Evolutionary conservation across 1,140 invertebrate species (phyloP).

Genomic region (Drosophila mauritiana): DNA sequence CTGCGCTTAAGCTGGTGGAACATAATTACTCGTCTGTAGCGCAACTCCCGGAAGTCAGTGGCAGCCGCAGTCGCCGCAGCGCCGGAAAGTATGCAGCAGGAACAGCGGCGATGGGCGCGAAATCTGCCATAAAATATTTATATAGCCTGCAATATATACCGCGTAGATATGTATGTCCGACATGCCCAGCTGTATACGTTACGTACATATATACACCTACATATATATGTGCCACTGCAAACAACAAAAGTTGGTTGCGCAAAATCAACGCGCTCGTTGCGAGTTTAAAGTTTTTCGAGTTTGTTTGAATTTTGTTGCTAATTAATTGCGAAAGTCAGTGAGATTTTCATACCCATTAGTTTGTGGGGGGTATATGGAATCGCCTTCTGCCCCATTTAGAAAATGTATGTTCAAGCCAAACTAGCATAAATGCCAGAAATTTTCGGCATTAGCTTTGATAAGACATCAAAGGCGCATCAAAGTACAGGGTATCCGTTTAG

Average conservation of each 20-base stretch:
- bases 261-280: conserved; percentile 66
- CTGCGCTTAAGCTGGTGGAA: conserved; percentile 76
- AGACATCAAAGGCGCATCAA: background rate
- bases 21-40: conserved; percentile 79
- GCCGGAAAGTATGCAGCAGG: conserved; percentile 70
- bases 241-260: conserved; percentile 56
- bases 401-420: background rate
- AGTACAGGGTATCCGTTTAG: conserved; percentile 2
- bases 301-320: conserved; percentile 82
- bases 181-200: background rate
- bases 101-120: conserved; percentile 50
- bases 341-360: conserved; percentile 24
- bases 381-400: background rate
- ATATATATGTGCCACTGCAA: conserved; percentile 53
- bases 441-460: background rate
- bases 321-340: conserved; percentile 76
- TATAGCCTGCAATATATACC: conserved; percentile 37
- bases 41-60: conserved; percentile 76
- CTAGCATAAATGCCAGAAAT: background rate
- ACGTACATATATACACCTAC: conserved; percentile 5
- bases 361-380: conserved; percentile 13
- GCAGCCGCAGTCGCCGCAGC: conserved; percentile 61
- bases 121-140: conserved; percentile 79
- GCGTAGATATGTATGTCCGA: conserved; percentile 6
- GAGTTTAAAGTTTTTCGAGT: conserved; percentile 62